phyloP scores from a whole-genome alignment of 2,113 vertebrate genomes.

The Tonatia bakeri region DNA sequence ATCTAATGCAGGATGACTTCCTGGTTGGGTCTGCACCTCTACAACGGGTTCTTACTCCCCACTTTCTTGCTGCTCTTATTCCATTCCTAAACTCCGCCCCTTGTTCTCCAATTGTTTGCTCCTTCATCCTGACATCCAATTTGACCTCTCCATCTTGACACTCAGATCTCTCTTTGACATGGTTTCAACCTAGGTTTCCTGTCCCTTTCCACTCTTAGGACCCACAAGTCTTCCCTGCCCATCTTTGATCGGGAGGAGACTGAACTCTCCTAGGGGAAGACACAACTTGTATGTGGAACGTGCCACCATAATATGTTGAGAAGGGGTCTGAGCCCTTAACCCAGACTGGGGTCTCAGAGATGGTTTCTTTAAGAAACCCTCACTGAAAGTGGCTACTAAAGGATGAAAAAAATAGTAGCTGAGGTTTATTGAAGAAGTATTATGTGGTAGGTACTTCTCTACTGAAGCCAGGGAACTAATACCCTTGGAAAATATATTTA shows the following conservation, averaged over 20 bases:
- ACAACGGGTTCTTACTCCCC: background rate
- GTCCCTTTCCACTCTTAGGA: background rate
- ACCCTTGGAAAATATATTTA: background rate
- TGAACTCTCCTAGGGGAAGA: background rate
- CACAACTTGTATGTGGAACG: background rate
- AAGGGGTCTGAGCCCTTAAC: background rate
- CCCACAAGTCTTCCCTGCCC: background rate
- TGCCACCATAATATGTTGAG: background rate
- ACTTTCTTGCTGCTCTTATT: background rate
- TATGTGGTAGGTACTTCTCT: background rate
- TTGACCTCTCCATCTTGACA: background rate
- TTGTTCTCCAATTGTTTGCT: background rate
- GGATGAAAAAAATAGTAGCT: background rate
- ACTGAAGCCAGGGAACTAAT: background rate
- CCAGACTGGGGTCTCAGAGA: background rate
- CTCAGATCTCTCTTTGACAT: background rate
- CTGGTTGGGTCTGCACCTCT: background rate
- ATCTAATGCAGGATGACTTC: background rate
- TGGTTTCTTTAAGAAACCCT: background rate
- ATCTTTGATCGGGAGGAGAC: background rate
- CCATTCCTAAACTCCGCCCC: background rate
- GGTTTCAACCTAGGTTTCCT: background rate
- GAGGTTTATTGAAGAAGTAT: background rate
- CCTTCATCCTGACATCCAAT: background rate
- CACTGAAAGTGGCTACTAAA: background rate